phyloP scores from a whole-genome alignment of 2,113 vertebrate genomes.

The Mobula birostris region DNA sequence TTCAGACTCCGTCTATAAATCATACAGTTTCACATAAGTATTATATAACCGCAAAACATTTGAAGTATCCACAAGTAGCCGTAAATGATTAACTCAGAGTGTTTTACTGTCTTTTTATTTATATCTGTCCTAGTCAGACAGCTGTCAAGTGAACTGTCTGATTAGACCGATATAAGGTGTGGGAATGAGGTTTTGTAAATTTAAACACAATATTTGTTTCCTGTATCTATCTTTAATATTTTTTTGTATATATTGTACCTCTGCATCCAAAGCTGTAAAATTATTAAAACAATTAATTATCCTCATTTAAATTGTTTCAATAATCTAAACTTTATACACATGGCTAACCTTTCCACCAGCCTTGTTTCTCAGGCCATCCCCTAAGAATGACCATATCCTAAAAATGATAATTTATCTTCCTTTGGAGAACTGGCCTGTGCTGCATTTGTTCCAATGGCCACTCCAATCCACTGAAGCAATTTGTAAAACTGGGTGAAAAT shows the following conservation, averaged over 20 bases:
- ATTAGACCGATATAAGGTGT: background rate
- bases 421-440: too few species aligned
- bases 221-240: background rate
- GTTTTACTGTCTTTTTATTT: slow-evolving; percentile 31
- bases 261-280: background rate
- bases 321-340: background rate
- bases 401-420: too few species aligned
- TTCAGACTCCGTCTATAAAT: slow-evolving; percentile 27
- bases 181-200: slow-evolving; percentile 6
- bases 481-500: too few species aligned
- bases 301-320: background rate
- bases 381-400: too few species aligned
- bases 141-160: slow-evolving; percentile 13
- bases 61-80: slow-evolving; percentile 34
- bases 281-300: background rate
- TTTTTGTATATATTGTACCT: background rate
- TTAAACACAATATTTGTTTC: background rate
- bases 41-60: slow-evolving; percentile 31
- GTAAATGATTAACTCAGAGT: slow-evolving; percentile 32
- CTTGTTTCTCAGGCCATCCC: background rate
- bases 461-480: too few species aligned
- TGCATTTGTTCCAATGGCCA: too few species aligned
- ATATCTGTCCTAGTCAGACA: slow-evolving; percentile 18
- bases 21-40: slow-evolving; percentile 38
- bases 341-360: background rate